Base-by-base conservation (phyloP, 1,140 invertebrate species). In the Glomeris maerens region DNA sequence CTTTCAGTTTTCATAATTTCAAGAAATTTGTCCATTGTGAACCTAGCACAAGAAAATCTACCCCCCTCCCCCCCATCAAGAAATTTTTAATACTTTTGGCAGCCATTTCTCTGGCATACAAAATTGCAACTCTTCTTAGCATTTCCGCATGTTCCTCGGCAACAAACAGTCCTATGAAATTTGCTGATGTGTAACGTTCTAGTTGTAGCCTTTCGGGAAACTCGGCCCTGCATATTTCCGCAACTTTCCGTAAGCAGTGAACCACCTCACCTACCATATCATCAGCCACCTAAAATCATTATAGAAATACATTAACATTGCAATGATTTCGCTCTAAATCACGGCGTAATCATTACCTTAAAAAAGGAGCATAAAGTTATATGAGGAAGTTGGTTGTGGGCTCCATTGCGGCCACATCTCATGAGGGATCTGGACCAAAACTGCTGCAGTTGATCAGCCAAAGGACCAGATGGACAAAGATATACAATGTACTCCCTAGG, bases 341-440 rank as follows among this genome's bases (percentile, higher is more conserved):
- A 57, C 45, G 1, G 54, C 27, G 7, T 40, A 42, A 44, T 22
- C 45, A 55, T 57, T 70, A 89, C 86, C 72, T 85, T 84, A 61
- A 91, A 91, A 66, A 85, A 88, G 7, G 85, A 81, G 36, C 86
- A 82, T 28, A 93, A 70, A 10, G 87, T 92, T 55, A 93, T 83
- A 62, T 93, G 87, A 1, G 87, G 87, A 31, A 84, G 78, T 64
- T 79, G 88, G 64, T 87, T 84, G 60, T 89, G 86, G 5, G 84
- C 84, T 22, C 84, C 84, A 68, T 92, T 91, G 81, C 85, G 86
- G 27, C 80, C 81, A 64, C 77, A 79, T 2, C 78, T 65, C 47
- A 72, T 66, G 57, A 78, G 75, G n/a, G 83, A 84, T 58, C 83
- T 81, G 1, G 78, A 70, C 81, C 83, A 90, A 65, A 88, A 90